A percentile compares a stretch with the other conserved stretches of the same genome.
phyloP scores from a whole-genome alignment of 2,797 vertebrate species.

The Phoeniculus purpureus region DNA sequence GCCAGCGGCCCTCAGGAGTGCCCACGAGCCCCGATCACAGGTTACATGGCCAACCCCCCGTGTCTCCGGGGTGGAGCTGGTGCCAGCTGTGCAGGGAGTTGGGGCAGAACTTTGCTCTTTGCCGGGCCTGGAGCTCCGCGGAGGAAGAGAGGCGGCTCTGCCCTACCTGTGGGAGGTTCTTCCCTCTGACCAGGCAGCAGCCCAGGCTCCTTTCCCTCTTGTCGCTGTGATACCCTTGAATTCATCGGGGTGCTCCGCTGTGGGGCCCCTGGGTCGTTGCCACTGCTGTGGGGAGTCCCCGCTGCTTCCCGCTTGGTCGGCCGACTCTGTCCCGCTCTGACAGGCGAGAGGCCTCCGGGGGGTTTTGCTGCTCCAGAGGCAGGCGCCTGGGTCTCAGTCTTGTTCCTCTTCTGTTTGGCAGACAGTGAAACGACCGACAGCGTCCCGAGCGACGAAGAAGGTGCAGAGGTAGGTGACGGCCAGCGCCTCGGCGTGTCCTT shows the following conservation, averaged over 20 bases:
- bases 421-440: slow-evolving; percentile 96
- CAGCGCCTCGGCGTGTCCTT: neutral
- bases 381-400: slow-evolving; percentile 14
- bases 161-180: neutral
- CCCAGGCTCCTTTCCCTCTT: neutral
- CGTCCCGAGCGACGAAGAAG: slow-evolving; percentile 90
- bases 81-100: neutral
- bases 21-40: slow-evolving; percentile 20
- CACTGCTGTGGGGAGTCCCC: neutral
- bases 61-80: neutral
- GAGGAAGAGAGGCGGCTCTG: neutral
- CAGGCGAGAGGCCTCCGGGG: neutral
- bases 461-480: slow-evolving; percentile 80
- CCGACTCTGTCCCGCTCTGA: neutral
- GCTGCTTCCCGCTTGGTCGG: neutral
- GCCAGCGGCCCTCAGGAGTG: neutral
- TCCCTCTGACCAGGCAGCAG: neutral
- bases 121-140: neutral
- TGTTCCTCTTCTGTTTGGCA: slow-evolving; percentile 72
- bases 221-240: too few species aligned
- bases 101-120: neutral
- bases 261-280: neutral
- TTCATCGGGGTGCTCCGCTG: too few species aligned
- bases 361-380: neutral
- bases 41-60: neutral